Conservation (phyloP, 2,888 invertebrate genomes). For the Petrolisthes manimaculis region DNA sequence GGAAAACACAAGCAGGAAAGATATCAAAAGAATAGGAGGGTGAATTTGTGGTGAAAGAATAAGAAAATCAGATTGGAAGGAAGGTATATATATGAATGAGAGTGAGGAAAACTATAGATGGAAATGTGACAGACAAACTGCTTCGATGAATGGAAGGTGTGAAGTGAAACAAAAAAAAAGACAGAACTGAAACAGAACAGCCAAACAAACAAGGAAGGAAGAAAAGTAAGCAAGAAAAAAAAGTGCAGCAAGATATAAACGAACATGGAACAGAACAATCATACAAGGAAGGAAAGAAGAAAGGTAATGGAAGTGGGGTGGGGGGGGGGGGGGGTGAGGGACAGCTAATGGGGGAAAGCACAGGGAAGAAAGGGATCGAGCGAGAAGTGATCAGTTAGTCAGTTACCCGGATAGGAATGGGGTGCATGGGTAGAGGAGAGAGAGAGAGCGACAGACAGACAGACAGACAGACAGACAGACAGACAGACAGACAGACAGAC, state of each 20-base stretch:
- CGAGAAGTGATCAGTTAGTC: too few relatives aligned
- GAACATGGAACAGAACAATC: not conserved
- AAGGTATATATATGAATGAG: not conserved
- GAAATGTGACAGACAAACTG: too few relatives aligned
- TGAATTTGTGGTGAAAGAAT: not conserved
- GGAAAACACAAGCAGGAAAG: not conserved
- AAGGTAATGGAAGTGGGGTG: not conserved
- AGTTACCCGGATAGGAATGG: too few relatives aligned
- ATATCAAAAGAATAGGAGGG: not conserved
- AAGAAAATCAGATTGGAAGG: not conserved
- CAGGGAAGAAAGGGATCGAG: too few relatives aligned
- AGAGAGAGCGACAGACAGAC: not conserved
- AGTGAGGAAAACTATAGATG: too few relatives aligned
- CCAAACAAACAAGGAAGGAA: not conserved
- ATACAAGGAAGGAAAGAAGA: not conserved
- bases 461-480: constrained; percentile 1
- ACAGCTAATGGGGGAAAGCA: too few relatives aligned
- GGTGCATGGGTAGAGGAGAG: too few relatives aligned
- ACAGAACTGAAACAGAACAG: not conserved
- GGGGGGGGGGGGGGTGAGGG: too few relatives aligned
- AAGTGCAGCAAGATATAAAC: not conserved
- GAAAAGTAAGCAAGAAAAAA: not conserved
- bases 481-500: not conserved
- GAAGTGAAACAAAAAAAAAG: not conserved
- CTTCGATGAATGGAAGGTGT: too few relatives aligned